A percentile compares a stretch with the other conserved stretches of the same genome.
These are phyloP conservation scores for Larimichthys polyactis DNA, from an alignment of 2,113 vertebrate genomes.

Conservation along the genomic window DNA sequence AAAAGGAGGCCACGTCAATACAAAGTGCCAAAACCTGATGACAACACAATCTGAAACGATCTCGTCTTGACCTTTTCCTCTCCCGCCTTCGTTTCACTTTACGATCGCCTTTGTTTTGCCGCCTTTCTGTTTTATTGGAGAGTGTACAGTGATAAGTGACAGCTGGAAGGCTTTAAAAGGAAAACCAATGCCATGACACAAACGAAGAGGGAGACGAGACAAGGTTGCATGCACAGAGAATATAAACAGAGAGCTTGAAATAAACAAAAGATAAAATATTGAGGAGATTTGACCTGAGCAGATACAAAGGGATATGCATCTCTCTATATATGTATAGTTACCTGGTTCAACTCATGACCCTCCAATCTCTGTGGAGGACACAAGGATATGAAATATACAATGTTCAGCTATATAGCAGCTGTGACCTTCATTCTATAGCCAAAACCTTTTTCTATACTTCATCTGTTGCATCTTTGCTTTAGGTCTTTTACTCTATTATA, in stretches of 20 bases:
- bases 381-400: neutral
- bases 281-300: slow-evolving; percentile 4
- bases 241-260: slow-evolving; percentile 6
- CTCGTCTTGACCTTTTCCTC: slow-evolving; percentile 41
- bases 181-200: neutral
- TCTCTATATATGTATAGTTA: no score
- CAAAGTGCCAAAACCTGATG: slow-evolving; percentile 40
- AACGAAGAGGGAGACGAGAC: slow-evolving; percentile 3
- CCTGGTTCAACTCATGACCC: neutral
- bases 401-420: neutral
- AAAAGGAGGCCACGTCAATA: slow-evolving; percentile 47
- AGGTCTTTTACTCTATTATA: neutral
- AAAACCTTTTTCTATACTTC: neutral
- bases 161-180: neutral
- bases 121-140: slow-evolving; percentile 41
- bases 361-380: neutral
- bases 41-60: slow-evolving; percentile 37
- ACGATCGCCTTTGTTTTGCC: neutral
- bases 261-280: slow-evolving; percentile 12
- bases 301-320: no score
- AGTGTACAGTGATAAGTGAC: slow-evolving; percentile 34
- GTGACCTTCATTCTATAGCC: neutral
- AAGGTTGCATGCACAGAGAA: neutral
- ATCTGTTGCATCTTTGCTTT: neutral
- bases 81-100: slow-evolving; percentile 16